Conservation (phyloP, 2,797 vertebrate genomes). For the Limnodromus scolopaceus region DNA sequence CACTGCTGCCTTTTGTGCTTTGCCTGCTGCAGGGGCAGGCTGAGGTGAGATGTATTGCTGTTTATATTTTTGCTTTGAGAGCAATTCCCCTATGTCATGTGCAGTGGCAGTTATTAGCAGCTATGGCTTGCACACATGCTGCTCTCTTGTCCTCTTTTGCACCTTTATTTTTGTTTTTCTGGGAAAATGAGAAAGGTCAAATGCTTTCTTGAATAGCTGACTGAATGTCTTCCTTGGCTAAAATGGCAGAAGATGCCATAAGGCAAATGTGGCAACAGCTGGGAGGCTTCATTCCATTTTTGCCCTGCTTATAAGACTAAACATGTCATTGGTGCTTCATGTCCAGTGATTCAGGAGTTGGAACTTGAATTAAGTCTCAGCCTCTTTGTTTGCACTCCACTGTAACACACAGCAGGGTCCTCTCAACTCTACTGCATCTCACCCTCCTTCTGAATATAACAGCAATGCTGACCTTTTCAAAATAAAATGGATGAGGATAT, state of each 20-base stretch:
- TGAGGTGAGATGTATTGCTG: neutral
- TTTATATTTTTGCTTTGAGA: neutral
- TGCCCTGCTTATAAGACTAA: neutral
- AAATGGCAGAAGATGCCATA: neutral
- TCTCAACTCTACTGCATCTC: neutral
- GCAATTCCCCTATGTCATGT: neutral
- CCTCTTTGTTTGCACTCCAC: neutral
- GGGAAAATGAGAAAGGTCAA: neutral
- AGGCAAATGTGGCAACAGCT: neutral
- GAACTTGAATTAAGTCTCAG: neutral
- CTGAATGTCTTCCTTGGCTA: neutral
- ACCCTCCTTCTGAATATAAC: neutral
- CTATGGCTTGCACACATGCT: accelerated
- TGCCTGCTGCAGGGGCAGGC: neutral
- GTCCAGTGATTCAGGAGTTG: neutral
- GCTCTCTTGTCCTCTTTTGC: neutral
- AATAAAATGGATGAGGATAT: neutral
- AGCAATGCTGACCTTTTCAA: neutral
- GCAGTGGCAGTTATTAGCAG: neutral
- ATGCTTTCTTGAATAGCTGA: neutral
- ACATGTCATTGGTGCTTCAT: neutral
- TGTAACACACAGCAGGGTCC: neutral
- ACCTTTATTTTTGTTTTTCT: neutral
- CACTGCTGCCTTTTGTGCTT: neutral
- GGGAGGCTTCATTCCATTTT: neutral